phyloP scores from a whole-genome alignment of 2,113 vertebrate genomes.

The Nothobranchius furzeri region DNA sequence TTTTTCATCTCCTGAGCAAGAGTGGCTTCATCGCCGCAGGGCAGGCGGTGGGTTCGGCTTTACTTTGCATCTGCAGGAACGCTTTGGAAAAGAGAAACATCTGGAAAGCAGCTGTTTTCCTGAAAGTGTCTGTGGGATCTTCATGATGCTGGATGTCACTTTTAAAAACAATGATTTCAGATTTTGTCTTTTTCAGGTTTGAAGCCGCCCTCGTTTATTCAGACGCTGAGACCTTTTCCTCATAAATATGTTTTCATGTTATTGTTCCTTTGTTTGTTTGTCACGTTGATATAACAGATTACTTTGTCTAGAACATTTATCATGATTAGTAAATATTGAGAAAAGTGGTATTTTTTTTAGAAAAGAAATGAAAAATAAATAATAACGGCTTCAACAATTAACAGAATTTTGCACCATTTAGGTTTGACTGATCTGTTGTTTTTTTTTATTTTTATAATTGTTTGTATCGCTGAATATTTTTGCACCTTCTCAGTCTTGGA shows the following conservation, averaged over 20 bases:
- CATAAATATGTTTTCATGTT: background rate
- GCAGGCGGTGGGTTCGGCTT: too few species aligned
- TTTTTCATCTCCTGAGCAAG: too few species aligned
- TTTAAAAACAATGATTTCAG: too few species aligned
- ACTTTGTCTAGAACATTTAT: too few species aligned
- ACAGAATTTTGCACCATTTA: background rate
- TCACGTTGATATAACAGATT: too few species aligned
- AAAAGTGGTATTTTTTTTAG: too few species aligned
- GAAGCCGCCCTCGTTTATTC: too few species aligned
- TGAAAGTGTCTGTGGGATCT: background rate
- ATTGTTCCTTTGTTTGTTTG: background rate
- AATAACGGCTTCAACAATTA: background rate
- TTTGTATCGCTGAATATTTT: slow-evolving; percentile 3
- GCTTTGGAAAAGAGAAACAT: background rate
- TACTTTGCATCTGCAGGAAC: too few species aligned
- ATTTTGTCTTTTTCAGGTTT: too few species aligned
- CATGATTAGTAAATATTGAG: too few species aligned
- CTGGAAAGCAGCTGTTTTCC: background rate
- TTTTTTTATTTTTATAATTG: background rate
- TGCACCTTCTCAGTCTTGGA: background rate
- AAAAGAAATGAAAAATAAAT: too few species aligned
- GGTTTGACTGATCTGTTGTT: background rate
- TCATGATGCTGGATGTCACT: slow-evolving; percentile 2
- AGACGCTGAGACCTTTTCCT: background rate
- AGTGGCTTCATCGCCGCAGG: too few species aligned